phyloP scores from a whole-genome alignment of 2,113 vertebrate genomes.

The Anolis carolinensis region DNA sequence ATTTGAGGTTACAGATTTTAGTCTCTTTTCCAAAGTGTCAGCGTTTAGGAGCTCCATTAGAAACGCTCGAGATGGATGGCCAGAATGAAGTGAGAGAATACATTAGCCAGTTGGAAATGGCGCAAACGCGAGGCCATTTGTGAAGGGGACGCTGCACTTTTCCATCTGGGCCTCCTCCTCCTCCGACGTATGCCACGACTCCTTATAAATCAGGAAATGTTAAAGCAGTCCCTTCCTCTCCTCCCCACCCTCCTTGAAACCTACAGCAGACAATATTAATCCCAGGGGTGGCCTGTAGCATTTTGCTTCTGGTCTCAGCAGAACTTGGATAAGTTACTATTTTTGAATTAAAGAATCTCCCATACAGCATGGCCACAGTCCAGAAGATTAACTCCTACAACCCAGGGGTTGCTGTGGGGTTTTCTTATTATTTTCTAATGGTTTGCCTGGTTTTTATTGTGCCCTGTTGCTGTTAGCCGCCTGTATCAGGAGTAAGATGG shows the following conservation, averaged over 20 bases:
- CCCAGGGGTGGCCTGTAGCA: background rate
- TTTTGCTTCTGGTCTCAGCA: background rate
- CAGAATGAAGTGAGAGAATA: slow-evolving; percentile 58
- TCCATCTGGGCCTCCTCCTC: background rate
- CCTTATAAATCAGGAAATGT: slow-evolving; percentile 56
- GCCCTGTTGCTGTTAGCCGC: too few relatives aligned
- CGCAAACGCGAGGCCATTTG: slow-evolving; percentile 47
- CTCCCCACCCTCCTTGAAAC: background rate
- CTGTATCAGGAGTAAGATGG: too few relatives aligned
- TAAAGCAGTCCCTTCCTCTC: slow-evolving; percentile 1
- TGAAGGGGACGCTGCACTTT: slow-evolving; percentile 26
- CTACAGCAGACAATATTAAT: background rate
- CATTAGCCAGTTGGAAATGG: slow-evolving; percentile 56
- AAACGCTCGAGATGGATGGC: slow-evolving; percentile 58
- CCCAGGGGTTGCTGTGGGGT: too few relatives aligned
- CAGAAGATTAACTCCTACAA: too few relatives aligned
- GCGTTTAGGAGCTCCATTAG: slow-evolving; percentile 56
- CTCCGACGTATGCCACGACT: background rate
- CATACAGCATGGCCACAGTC: too few relatives aligned
- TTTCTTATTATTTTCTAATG: too few relatives aligned
- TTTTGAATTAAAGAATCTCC: background rate
- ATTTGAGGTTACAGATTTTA: slow-evolving; percentile 56
- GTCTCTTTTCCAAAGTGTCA: slow-evolving; percentile 54
- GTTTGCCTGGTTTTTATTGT: too few relatives aligned
- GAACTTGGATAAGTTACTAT: background rate